phyloP scores from a whole-genome alignment of 2,888 invertebrate genomes.

The Morpho helenor region DNA sequence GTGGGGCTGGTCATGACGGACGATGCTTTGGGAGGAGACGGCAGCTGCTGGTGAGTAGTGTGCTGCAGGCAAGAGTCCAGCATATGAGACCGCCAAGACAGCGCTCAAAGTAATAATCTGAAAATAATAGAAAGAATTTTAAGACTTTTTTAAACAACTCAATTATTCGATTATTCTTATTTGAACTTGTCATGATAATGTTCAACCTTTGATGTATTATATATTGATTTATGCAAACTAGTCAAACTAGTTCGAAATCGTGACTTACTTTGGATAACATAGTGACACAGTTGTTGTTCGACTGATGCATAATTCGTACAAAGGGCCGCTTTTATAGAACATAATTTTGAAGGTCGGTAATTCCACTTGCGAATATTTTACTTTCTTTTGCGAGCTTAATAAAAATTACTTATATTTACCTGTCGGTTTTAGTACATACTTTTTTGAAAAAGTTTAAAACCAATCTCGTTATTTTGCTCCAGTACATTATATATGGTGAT shows the following conservation, averaged over 20 bases:
- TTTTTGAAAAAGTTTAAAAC: too few relatives aligned
- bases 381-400: slow-evolving; percentile 4
- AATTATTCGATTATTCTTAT: neutral
- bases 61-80: slow-evolving; percentile 44
- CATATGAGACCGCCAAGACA: slow-evolving; percentile 58
- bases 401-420: neutral
- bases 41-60: slow-evolving; percentile 44
- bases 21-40: slow-evolving; percentile 42
- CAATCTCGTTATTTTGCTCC: too few relatives aligned
- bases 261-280: slow-evolving; percentile 67
- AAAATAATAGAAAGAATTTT: slow-evolving; percentile 30
- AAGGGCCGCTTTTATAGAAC: slow-evolving; percentile 51
- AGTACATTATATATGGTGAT: too few relatives aligned
- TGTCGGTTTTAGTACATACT: too few relatives aligned
- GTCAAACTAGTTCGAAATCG: neutral
- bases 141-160: neutral
- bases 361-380: neutral
- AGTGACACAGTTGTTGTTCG: slow-evolving; percentile 31
- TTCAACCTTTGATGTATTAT: neutral
- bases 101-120: slow-evolving; percentile 58
- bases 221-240: neutral
- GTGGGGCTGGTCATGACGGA: slow-evolving; percentile 47
- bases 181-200: neutral
- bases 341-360: slow-evolving; percentile 3
- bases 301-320: slow-evolving; percentile 50